Evolutionary conservation across 2,113 vertebrate species (phyloP).

Genomic region (Zosterops lateralis): DNA sequence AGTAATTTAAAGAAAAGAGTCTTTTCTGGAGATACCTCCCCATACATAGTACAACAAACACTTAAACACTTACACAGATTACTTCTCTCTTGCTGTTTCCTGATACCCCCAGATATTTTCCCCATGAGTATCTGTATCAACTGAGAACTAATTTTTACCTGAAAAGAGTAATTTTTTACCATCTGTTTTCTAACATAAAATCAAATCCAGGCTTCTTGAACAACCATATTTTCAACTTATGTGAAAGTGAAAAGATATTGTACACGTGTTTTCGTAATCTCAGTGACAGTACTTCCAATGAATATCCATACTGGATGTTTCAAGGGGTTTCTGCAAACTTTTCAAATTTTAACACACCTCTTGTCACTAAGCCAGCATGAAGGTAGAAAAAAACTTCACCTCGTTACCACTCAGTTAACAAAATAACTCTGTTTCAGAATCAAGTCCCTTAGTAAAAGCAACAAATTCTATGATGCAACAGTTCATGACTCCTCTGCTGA

Average conservation of each 20-base stretch:
- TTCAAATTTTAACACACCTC: background rate
- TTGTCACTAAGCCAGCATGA: background rate
- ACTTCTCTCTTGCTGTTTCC: background rate
- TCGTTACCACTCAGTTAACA: background rate
- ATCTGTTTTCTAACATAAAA: background rate
- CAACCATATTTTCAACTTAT: background rate
- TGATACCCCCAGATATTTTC: background rate
- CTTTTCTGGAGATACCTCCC: background rate
- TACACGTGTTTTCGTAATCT: background rate
- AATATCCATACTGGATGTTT: background rate
- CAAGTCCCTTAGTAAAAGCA: background rate
- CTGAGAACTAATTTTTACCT: background rate
- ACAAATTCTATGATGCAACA: background rate
- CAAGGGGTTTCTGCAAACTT: background rate
- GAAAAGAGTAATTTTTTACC: background rate
- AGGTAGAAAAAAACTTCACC: background rate
- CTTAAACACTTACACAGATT: rapidly evolving
- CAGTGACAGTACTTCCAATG: background rate
- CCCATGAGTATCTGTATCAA: background rate
- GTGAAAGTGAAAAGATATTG: background rate
- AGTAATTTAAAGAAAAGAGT: background rate
- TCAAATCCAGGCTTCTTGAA: background rate
- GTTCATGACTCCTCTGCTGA: background rate
- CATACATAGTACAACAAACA: background rate
- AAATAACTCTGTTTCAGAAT: background rate